Evolutionary conservation across 2,113 vertebrate species (phyloP).

Genomic region (Cyphomyrus plagiostoma): DNA sequence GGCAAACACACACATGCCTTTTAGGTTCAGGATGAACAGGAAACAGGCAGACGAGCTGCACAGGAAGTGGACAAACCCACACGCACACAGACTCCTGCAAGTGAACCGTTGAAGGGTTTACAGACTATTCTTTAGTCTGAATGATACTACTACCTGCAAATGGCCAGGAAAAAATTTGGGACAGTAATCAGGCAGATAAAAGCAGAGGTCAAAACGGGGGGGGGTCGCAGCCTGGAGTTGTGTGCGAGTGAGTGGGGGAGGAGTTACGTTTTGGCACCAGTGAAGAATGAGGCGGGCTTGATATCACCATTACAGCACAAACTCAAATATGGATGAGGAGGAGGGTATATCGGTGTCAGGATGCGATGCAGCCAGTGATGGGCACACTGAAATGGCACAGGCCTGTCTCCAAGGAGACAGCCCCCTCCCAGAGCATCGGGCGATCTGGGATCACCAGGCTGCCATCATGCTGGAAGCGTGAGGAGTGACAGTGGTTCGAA

Average conservation of each 20-base stretch:
- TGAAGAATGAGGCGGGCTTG: neutral
- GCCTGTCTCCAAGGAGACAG: neutral
- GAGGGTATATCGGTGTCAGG: neutral
- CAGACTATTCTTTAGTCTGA: neutral
- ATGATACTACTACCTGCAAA: neutral
- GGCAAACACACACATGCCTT: conserved; percentile 8
- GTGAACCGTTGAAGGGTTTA: neutral
- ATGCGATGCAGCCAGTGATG: neutral
- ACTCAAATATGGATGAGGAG: neutral
- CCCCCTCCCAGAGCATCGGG: neutral
- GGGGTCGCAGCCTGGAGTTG: neutral
- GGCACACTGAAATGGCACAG: neutral
- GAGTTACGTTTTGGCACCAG: neutral
- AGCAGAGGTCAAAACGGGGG: neutral
- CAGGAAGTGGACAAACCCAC: neutral
- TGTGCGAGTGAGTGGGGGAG: neutral
- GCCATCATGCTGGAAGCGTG: neutral
- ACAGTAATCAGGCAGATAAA: neutral
- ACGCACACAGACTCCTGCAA: neutral
- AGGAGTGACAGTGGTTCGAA: neutral
- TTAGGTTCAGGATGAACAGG: neutral
- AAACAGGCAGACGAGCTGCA: conserved; percentile 17
- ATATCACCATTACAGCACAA: neutral
- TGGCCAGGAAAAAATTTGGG: neutral
- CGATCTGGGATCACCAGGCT: neutral